phyloP scores from a whole-genome alignment of 2,797 vertebrate genomes.

The Cyclopterus lumpus region DNA sequence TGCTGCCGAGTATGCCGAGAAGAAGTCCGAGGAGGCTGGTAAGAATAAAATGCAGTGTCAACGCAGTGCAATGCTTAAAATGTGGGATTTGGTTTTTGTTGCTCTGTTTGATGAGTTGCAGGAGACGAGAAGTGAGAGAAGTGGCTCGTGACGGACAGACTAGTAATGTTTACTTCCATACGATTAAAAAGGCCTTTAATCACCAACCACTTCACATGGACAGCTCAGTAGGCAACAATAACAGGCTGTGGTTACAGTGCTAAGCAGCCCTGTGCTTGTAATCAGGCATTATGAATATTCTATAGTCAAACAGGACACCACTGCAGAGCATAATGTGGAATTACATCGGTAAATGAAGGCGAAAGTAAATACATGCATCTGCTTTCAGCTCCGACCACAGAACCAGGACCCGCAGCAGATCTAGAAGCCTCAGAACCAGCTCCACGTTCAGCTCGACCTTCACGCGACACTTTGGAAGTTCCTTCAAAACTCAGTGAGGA shows the following conservation, averaged over 20 bases:
- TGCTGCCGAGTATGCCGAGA: constrained; percentile 69
- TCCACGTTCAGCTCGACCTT: constrained; percentile 19
- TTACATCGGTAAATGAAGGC: background rate
- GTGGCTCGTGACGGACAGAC: background rate
- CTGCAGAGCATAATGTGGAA: background rate
- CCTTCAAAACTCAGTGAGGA: constrained; percentile 69
- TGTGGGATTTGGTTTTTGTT: background rate
- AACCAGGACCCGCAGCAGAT: constrained; percentile 1
- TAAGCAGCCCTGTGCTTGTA: background rate
- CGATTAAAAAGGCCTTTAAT: background rate
- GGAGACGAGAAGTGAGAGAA: background rate
- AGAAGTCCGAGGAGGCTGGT: constrained; percentile 78
- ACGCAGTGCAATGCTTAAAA: background rate
- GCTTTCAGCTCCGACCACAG: constrained; percentile 40
- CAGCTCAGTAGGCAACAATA: background rate
- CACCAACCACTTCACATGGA: background rate
- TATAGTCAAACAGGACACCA: background rate
- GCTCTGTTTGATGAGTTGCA: background rate
- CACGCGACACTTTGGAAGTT: constrained; percentile 68
- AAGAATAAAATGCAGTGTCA: constrained; percentile 32
- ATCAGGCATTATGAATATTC: background rate
- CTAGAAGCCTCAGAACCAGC: background rate
- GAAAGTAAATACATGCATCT: background rate
- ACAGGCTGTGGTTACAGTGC: background rate
- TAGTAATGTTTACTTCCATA: background rate